Evolutionary conservation across 2,113 vertebrate genomes (phyloP), one percentile per base, ranked within the genome.

Genomic region (Prunella himalayana): DNA sequence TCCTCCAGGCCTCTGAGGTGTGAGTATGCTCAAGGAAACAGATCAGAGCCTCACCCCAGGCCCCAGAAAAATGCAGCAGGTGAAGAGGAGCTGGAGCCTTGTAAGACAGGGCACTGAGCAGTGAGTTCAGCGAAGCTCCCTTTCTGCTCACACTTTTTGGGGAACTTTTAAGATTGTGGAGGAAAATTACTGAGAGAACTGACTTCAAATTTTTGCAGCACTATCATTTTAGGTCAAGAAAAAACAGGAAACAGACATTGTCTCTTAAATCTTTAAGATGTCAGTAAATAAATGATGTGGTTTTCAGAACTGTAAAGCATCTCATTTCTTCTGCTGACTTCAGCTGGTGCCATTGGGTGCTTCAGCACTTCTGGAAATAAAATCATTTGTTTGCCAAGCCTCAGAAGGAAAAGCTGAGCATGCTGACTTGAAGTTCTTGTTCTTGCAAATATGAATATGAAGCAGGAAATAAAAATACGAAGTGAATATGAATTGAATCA

Each of bases 351-450:
- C 86, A 49, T 39, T 86, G 90, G 88, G 60, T 70, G 60, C 79
- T 95, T 95, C 93, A 92, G 88, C 94, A 92, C 88, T 97, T 96
- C 90, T 96, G 95, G 95, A 94, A 95, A 94, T 96, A 88, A 96
- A 96, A 71, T 68, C 5, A 57, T 88, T 91, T 96, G 54, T 95
- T 97, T 93, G 72, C 85, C 45, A 77, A 87, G 64, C 11, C 69
- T 92, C 0, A 0, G 69, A 91, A 95, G 61, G 76, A 97, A 90
- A 97, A 95, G 95, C 93, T 94, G 94, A 95, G 92, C 86, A 91
- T 86, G 88, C 94, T 96, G 90, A 97, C 91, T 95, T 44, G 59
- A 88, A 95, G 95, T 94, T 96, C 91, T 91, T 94, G 79, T 92
- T 94, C 93, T 89, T 91, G 64, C 53, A 95, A 90, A 90, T 86